Conservation (phyloP, 2,797 vertebrate genomes). For the Hyperoplus immaculatus region DNA sequence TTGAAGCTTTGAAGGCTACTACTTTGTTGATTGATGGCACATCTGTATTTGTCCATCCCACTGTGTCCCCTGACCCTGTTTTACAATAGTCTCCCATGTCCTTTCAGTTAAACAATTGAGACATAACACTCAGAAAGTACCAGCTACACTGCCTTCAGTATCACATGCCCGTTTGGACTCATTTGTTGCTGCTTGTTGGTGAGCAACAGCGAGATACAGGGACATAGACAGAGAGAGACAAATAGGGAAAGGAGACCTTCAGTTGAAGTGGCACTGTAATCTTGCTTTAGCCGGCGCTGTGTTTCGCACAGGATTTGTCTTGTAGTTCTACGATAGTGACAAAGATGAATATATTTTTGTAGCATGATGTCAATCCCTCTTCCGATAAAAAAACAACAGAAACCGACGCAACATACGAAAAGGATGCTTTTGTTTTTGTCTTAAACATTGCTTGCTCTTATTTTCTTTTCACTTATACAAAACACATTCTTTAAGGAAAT, state of each 20-base stretch:
- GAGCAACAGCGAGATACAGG: slow-evolving; percentile 74
- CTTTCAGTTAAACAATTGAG: slow-evolving; percentile 86
- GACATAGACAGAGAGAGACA: slow-evolving; percentile 67
- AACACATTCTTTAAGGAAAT: slow-evolving; percentile 36
- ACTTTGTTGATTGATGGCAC: slow-evolving; percentile 67
- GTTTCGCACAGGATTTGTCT: slow-evolving; percentile 79
- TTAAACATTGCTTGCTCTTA: slow-evolving; percentile 69
- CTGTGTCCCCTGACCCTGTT: slow-evolving; percentile 53
- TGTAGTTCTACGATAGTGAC: slow-evolving; percentile 79
- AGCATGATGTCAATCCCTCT: slow-evolving; percentile 86
- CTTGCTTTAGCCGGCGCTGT: slow-evolving; percentile 76
- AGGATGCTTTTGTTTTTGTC: slow-evolving; percentile 64
- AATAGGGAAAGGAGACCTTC: slow-evolving; percentile 46
- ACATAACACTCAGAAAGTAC: slow-evolving; percentile 86
- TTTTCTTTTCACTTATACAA: slow-evolving; percentile 49
- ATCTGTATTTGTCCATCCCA: slow-evolving; percentile 66
- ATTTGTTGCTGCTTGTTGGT: slow-evolving; percentile 81
- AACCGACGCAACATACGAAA: slow-evolving; percentile 69
- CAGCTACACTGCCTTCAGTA: slow-evolving; percentile 90
- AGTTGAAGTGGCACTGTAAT: slow-evolving; percentile 74
- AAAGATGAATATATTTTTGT: slow-evolving; percentile 85
- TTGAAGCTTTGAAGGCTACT: slow-evolving; percentile 62
- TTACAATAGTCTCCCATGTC: slow-evolving; percentile 74
- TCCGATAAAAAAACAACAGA: slow-evolving; percentile 75
- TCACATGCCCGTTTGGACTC: slow-evolving; percentile 82